These are phyloP conservation scores for Galerucella pusilla DNA, from an alignment of 2,888 invertebrate species.

Conservation along the genomic window DNA sequence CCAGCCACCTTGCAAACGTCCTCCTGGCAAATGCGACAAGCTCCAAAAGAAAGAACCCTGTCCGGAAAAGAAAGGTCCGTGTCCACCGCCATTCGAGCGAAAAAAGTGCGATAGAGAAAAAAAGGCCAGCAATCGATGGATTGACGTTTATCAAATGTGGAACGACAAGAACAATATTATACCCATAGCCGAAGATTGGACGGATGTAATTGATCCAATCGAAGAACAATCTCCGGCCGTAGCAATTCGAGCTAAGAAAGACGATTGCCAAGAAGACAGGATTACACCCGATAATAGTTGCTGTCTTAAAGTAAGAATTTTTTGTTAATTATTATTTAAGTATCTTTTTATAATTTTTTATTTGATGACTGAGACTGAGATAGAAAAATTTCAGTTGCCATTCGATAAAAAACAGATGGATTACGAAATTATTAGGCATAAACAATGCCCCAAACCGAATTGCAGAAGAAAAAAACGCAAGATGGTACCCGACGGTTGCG, in stretches of 20 bases:
- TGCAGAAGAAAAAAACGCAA: slow-evolving; percentile 32
- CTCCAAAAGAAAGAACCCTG: slow-evolving; percentile 8
- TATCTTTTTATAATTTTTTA: too few species aligned
- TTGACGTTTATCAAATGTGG: slow-evolving; percentile 24
- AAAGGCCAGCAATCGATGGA: slow-evolving; percentile 3
- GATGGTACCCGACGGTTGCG: slow-evolving; percentile 30
- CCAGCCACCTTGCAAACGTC: slow-evolving; percentile 34
- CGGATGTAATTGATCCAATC: background rate
- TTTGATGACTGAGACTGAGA: too few species aligned
- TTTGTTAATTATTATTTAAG: background rate
- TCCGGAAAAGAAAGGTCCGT: slow-evolving; percentile 29
- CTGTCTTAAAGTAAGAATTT: background rate
- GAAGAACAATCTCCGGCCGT: background rate
- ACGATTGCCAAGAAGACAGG: background rate
- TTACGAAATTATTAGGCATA: slow-evolving; percentile 29
- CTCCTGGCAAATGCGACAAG: slow-evolving; percentile 35
- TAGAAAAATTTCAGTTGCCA: slow-evolving; percentile 34
- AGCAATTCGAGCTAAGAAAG: background rate
- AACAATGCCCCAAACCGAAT: slow-evolving; percentile 25
- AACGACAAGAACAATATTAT: slow-evolving; percentile 26
- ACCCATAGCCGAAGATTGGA: slow-evolving; percentile 17
- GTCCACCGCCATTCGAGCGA: slow-evolving; percentile 21
- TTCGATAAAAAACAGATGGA: slow-evolving; percentile 34
- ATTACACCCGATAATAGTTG: slow-evolving; percentile 11
- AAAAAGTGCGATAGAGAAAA: slow-evolving; percentile 28